Percentiles rank a stretch among this genome's conserved stretches.
Conservation (phyloP, 2,888 invertebrate species). For the Trichacis sp. region DNA sequence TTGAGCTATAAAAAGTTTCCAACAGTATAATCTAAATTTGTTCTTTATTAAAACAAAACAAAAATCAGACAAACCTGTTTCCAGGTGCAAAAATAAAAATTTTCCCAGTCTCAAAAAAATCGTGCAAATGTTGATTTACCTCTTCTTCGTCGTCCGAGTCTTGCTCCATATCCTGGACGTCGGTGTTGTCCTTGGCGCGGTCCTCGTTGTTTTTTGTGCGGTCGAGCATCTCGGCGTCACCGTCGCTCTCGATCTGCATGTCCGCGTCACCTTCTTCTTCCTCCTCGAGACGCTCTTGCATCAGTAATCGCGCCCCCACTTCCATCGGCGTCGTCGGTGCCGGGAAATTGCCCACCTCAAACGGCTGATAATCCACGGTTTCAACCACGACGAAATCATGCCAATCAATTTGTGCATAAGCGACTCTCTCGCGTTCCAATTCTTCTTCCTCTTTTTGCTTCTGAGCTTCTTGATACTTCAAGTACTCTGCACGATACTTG, state of each 20-base stretch:
- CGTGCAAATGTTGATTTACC: too few relatives aligned
- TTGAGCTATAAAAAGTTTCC: too few relatives aligned
- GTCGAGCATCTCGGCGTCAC: constrained; percentile 75
- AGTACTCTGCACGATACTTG: constrained; percentile 96
- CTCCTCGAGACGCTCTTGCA: constrained; percentile 86
- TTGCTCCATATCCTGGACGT: constrained; percentile 94
- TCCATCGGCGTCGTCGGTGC: constrained; percentile 97
- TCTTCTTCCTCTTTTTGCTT: constrained; percentile 94
- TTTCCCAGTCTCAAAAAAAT: too few relatives aligned
- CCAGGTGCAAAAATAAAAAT: too few relatives aligned
- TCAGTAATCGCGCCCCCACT: constrained; percentile 93
- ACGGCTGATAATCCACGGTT: constrained; percentile 98
- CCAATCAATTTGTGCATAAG: constrained; percentile 99
- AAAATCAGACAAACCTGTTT: too few relatives aligned
- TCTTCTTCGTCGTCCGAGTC: constrained; percentile 81
- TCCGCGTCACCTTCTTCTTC: constrained; percentile 86
- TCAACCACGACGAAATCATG: constrained; percentile 99
- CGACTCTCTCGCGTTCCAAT: constrained; percentile 92
- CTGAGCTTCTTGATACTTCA: constrained; percentile 93
- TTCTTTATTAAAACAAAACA: too few relatives aligned
- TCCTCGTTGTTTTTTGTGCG: constrained; percentile 66
- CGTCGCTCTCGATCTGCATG: constrained; percentile 89
- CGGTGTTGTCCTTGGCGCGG: constrained; percentile 71
- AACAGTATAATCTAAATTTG: too few relatives aligned
- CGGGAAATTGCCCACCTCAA: constrained; percentile 95